Conservation (phyloP, 2,113 vertebrate genomes). For the Desmodus rotundus region DNA sequence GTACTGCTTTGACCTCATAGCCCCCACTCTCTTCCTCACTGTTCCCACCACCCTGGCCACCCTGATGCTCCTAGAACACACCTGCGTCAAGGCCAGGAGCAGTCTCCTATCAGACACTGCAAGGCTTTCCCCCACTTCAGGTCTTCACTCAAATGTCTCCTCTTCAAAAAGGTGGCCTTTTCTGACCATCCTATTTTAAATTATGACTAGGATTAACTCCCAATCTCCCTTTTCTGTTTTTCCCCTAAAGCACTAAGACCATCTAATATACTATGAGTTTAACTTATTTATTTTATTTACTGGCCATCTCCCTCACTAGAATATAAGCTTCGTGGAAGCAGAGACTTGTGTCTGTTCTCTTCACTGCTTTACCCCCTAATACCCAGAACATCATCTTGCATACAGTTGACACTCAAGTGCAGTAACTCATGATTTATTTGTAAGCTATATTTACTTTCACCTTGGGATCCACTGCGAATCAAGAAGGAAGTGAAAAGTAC, state of each 20-base stretch:
- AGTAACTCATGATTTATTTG: background rate
- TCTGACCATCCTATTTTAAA: background rate
- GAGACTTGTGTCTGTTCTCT: background rate
- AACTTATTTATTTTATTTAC: background rate
- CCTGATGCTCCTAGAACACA: background rate
- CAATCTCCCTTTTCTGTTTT: background rate
- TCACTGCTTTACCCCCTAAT: background rate
- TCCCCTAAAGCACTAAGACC: background rate
- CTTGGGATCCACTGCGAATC: background rate
- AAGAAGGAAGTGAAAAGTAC: background rate
- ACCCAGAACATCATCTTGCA: background rate
- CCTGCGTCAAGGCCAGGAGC: background rate
- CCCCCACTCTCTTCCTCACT: background rate
- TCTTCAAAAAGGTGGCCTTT: background rate
- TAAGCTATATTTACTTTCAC: background rate
- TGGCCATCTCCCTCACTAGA: background rate
- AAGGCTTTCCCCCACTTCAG: background rate
- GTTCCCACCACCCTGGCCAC: background rate
- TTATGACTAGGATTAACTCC: background rate
- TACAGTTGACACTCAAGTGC: background rate
- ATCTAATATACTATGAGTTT: background rate
- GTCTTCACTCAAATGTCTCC: background rate
- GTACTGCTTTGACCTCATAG: background rate
- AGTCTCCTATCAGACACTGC: too few species aligned
- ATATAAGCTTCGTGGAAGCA: background rate